A percentile compares a stretch with the other conserved stretches of the same genome.
Evolutionary conservation across 2,888 invertebrate genomes (phyloP).

Genomic region (Caprella mutica): DNA sequence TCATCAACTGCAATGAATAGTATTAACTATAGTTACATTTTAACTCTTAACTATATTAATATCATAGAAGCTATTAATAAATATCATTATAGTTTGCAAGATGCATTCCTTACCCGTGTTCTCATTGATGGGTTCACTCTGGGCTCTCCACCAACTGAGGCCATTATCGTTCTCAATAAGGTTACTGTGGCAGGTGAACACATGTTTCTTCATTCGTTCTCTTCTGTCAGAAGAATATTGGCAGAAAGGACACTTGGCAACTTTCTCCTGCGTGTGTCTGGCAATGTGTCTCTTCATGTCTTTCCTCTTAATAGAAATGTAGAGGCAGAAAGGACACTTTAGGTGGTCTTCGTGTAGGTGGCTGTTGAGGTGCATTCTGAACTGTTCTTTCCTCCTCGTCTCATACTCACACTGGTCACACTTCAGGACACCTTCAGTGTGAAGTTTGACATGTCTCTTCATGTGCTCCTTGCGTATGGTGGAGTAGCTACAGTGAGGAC

Average conservation of each 20-base stretch:
- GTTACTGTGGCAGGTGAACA: not conserved
- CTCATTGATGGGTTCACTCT: not conserved
- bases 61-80: not conserved
- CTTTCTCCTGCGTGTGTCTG: not conserved
- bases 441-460: slow-evolving; percentile 6
- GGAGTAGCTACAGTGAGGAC: slow-evolving; percentile 7
- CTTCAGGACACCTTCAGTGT: slow-evolving; percentile 5
- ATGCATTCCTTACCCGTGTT: too few species aligned
- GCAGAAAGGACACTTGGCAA: not conserved
- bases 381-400: slow-evolving; percentile 4
- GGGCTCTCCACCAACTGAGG: not conserved
- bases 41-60: not conserved
- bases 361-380: slow-evolving; percentile 3
- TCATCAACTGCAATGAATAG: not conserved
- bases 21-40: not conserved
- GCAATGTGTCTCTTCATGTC: not conserved
- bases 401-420: not conserved
- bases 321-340: slow-evolving; percentile 4
- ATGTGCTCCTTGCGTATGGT: slow-evolving; percentile 9
- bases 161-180: not conserved
- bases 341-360: not conserved
- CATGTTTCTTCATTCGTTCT: slow-evolving; percentile 5
- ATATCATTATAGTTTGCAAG: too few species aligned
- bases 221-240: not conserved
- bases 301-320: not conserved